phyloP scores from a whole-genome alignment of 1,140 invertebrate genomes.

The Belonocnema kinseyi region DNA sequence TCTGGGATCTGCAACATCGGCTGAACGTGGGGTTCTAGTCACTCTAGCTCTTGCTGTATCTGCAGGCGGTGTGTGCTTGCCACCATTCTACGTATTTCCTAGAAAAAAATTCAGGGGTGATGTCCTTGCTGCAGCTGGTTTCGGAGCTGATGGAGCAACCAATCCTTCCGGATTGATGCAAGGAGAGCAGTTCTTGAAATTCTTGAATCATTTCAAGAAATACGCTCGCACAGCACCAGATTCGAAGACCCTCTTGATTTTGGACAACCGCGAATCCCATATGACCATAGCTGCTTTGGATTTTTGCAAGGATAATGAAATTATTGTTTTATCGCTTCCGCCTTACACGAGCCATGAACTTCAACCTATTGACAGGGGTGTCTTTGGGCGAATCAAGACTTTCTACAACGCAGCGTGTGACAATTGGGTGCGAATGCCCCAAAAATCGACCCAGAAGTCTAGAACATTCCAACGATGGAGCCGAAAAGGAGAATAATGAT shows the following conservation, averaged over 20 bases:
- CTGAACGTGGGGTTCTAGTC: conserved; percentile 69
- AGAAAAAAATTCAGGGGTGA: conserved; percentile 33
- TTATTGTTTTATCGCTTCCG: conserved; percentile 39
- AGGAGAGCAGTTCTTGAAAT: conserved; percentile 53
- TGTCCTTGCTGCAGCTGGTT: conserved; percentile 26
- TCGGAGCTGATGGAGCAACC: conserved; percentile 34
- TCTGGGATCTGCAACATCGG: conserved; percentile 67
- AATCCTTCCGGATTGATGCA: conserved; percentile 48
- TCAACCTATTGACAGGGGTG: conserved; percentile 51
- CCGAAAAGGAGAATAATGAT: too few species aligned
- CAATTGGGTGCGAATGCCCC: conserved; percentile 16
- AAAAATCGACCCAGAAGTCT: background rate
- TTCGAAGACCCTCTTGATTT: conserved; percentile 50
- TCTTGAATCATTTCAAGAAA: conserved; percentile 48
- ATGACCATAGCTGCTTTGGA: conserved; percentile 42
- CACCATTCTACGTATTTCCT: conserved; percentile 65
- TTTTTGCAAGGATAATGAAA: conserved; percentile 53
- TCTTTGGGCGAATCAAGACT: conserved; percentile 49
- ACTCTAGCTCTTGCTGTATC: conserved; percentile 60
- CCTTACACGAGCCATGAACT: conserved; percentile 49
- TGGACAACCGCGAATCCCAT: conserved; percentile 58
- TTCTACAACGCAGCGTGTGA: conserved; percentile 46
- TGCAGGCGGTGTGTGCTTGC: conserved; percentile 55
- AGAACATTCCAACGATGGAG: too few species aligned
- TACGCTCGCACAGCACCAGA: conserved; percentile 49